These are phyloP conservation scores for Ptychoptera contaminata DNA, from an alignment of 2,888 invertebrate genomes.

Conservation along the genomic window DNA sequence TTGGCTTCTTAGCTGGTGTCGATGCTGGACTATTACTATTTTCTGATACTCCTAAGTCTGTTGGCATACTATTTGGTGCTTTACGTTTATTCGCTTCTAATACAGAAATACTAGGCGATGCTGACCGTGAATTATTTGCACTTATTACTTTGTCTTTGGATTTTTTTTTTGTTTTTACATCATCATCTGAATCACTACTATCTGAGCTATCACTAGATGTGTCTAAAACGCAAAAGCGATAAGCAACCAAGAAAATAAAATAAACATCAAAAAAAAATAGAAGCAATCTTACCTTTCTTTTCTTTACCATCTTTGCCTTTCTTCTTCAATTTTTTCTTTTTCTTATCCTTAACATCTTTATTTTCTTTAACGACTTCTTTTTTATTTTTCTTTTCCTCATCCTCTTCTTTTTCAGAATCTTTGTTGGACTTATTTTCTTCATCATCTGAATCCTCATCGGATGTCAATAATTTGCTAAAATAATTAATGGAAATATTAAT, in stretches of 20 bases:
- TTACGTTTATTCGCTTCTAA: slow-evolving; percentile 24
- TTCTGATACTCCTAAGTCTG: slow-evolving; percentile 27
- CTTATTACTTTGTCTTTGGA: slow-evolving; percentile 17
- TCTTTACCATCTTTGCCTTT: slow-evolving; percentile 45
- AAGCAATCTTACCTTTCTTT: slow-evolving; percentile 45
- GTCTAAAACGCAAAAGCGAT: slow-evolving; percentile 28
- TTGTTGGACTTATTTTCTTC: slow-evolving; percentile 64
- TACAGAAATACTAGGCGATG: slow-evolving; percentile 28
- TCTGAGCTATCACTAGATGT: slow-evolving; percentile 58
- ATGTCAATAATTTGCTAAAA: slow-evolving; percentile 62
- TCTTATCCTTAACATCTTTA: slow-evolving; percentile 36
- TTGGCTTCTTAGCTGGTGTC: slow-evolving; percentile 27
- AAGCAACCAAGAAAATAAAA: slow-evolving; percentile 4
- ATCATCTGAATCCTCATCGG: slow-evolving; percentile 76
- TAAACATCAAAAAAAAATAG: slow-evolving; percentile 5
- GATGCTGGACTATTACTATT: slow-evolving; percentile 28
- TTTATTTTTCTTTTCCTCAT: slow-evolving; percentile 58
- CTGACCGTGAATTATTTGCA: slow-evolving; percentile 27
- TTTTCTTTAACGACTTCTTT: slow-evolving; percentile 44
- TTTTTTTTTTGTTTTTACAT: slow-evolving; percentile 37
- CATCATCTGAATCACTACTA: slow-evolving; percentile 52
- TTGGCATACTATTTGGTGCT: slow-evolving; percentile 22
- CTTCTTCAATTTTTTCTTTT: slow-evolving; percentile 41
- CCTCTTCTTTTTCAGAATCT: slow-evolving; percentile 56
- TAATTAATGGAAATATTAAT: neutral